These are phyloP conservation scores for Cataglyphis hispanica DNA, from an alignment of 1,140 invertebrate species.

Conservation along the genomic window DNA sequence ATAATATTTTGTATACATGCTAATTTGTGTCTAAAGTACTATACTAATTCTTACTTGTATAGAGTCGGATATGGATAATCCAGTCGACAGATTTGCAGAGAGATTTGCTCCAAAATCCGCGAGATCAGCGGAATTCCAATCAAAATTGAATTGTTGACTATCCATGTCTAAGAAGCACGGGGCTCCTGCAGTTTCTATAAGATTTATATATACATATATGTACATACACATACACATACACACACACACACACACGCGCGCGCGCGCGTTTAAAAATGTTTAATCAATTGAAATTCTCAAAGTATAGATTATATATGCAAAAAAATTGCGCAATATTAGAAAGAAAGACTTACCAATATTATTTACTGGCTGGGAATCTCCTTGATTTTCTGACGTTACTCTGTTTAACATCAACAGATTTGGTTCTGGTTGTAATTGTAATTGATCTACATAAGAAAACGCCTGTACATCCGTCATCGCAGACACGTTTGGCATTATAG, in stretches of 20 bases:
- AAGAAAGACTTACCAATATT: conserved; percentile 56
- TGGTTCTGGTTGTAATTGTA: conserved; percentile 48
- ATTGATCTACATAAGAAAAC: conserved; percentile 47
- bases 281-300: background rate
- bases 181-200: conserved; percentile 43
- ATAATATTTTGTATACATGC: background rate
- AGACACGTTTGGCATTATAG: conserved; percentile 34
- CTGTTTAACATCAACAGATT: conserved; percentile 60
- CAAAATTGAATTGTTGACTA: conserved; percentile 75
- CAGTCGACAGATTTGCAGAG: conserved; percentile 75
- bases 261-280: too few relatives aligned
- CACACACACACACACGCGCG: too few relatives aligned
- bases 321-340: background rate
- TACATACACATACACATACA: too few relatives aligned
- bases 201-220: background rate
- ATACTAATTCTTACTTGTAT: conserved; percentile 64
- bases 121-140: conserved; percentile 72
- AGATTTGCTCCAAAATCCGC: conserved; percentile 70
- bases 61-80: conserved; percentile 73
- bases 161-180: conserved; percentile 73
- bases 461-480: conserved; percentile 13
- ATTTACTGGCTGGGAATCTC: conserved; percentile 58
- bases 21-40: background rate
- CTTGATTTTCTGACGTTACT: conserved; percentile 59
- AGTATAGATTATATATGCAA: background rate